These are phyloP conservation scores for Polyommatus icarus DNA, from an alignment of 2,888 invertebrate genomes.

Conservation along the genomic window DNA sequence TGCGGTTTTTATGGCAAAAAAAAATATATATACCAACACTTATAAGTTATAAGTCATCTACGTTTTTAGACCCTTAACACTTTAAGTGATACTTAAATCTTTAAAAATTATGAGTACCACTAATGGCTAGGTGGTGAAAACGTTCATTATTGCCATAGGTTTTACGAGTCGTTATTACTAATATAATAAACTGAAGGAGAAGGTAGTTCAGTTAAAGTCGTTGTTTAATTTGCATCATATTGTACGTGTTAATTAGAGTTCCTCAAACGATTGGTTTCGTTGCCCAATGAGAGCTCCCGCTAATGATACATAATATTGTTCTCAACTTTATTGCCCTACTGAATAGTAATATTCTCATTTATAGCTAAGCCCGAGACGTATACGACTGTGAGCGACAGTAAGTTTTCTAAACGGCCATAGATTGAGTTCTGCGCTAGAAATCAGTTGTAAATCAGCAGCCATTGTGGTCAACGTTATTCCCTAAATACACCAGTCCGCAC, in stretches of 20 bases:
- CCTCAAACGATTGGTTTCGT: not conserved
- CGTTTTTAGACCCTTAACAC: too few species aligned
- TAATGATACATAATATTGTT: constrained; percentile 26
- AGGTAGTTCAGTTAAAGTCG: not conserved
- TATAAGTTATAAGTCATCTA: too few species aligned
- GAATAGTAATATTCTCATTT: constrained; percentile 21
- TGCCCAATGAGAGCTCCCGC: constrained; percentile 6
- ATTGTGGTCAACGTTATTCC: constrained; percentile 37
- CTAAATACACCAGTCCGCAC: constrained; percentile 35
- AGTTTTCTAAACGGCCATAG: constrained; percentile 24
- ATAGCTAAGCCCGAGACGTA: constrained; percentile 8
- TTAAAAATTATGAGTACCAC: not conserved
- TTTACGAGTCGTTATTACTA: not conserved
- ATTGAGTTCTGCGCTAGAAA: constrained; percentile 28
- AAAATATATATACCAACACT: too few species aligned
- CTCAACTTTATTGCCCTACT: constrained; percentile 20
- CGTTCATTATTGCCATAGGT: not conserved
- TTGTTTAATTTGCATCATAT: not conserved
- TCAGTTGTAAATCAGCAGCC: constrained; percentile 32
- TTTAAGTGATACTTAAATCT: not conserved
- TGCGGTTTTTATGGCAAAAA: not conserved
- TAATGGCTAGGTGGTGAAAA: not conserved
- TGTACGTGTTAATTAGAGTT: not conserved
- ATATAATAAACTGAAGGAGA: not conserved
- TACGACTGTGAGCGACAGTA: constrained; percentile 18